Evolutionary conservation across 2,113 vertebrate species (phyloP).

Genomic region (Coptodon rendalli): DNA sequence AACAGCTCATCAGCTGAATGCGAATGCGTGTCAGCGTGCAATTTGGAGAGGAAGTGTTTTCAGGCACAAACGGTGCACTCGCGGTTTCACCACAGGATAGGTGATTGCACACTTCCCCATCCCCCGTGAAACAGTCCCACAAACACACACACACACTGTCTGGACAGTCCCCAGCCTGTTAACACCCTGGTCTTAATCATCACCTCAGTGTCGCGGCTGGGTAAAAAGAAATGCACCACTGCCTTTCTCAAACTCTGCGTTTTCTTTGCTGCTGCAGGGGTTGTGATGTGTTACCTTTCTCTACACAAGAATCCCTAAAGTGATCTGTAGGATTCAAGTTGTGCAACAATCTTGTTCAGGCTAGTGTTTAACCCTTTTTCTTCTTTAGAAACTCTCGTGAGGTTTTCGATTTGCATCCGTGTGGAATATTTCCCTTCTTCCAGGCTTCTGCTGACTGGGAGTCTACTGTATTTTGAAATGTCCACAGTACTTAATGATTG

Average conservation of each 20-base stretch:
- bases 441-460: not conserved
- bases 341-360: not conserved
- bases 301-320: not conserved
- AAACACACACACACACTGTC: constrained; percentile 23
- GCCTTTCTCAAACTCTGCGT: not conserved
- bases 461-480: not conserved
- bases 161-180: constrained; percentile 48
- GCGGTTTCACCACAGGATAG: constrained; percentile 4
- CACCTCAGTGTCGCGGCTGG: constrained; percentile 44
- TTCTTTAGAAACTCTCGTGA: not conserved
- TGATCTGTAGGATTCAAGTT: not conserved
- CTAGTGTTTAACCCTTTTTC: not conserved
- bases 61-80: constrained; percentile 12
- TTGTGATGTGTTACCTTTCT: not conserved
- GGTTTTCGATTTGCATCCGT: not conserved
- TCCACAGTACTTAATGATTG: not conserved
- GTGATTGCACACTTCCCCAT: constrained; percentile 36
- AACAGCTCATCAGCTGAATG: constrained; percentile 46
- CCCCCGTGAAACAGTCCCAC: not conserved
- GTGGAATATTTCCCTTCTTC: not conserved
- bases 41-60: constrained; percentile 51
- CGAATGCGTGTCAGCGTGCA: not conserved
- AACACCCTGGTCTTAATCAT: constrained; percentile 59
- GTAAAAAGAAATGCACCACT: constrained; percentile 26
- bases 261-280: not conserved